Conservation (phyloP, 35 echinoderm and acorn worm species). For the Lytechinus pictus region DNA sequence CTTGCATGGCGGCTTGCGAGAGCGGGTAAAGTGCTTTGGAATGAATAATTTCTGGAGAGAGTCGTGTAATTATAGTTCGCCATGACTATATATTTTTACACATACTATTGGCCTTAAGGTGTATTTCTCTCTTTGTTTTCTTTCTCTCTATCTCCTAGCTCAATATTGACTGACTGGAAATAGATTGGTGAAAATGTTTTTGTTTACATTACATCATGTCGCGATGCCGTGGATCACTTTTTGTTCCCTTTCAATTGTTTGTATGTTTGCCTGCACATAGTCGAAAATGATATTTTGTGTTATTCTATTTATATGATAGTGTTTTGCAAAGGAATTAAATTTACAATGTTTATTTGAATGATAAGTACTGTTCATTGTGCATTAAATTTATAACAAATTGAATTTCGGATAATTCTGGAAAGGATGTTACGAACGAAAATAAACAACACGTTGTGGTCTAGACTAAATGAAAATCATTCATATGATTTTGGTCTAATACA, state of each 20-base stretch:
- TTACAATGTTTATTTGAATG: too few relatives aligned
- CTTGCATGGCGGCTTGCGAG: background rate
- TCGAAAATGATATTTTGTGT: background rate
- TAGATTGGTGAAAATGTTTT: background rate
- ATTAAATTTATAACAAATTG: too few relatives aligned
- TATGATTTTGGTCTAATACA: too few relatives aligned
- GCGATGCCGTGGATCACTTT: background rate
- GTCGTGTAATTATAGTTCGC: background rate
- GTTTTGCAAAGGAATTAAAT: too few relatives aligned
- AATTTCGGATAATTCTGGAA: too few relatives aligned
- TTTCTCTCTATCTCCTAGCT: background rate
- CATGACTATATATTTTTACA: background rate
- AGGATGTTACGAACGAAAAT: too few relatives aligned
- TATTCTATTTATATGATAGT: too few relatives aligned
- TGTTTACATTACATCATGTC: background rate
- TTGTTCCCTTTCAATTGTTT: background rate
- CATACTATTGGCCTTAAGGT: background rate
- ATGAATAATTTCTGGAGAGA: background rate
- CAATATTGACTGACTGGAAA: background rate
- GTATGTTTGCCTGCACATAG: too few relatives aligned
- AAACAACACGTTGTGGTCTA: too few relatives aligned
- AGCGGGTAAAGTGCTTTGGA: constrained; percentile 1
- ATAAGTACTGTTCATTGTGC: too few relatives aligned
- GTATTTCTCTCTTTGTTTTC: background rate
- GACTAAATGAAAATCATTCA: too few relatives aligned